Conservation (phyloP, 2,888 invertebrate genomes). For the Drosophila trichaetosa region DNA sequence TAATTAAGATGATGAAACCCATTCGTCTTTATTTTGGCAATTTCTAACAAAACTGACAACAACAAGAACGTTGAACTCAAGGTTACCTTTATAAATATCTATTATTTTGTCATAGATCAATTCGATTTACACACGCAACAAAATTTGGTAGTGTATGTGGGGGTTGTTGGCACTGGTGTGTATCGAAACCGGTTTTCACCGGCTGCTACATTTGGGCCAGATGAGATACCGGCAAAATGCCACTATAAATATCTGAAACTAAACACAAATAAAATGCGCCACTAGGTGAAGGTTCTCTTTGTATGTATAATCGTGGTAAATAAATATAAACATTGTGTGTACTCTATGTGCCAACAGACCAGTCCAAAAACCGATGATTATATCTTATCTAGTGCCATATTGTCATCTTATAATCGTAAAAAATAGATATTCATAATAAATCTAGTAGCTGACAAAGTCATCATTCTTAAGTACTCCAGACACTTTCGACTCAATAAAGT, state of each 20-base stretch:
- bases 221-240: slow-evolving; percentile 26
- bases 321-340: slow-evolving; percentile 7
- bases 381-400: background rate
- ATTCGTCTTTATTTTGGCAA: slow-evolving; percentile 27
- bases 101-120: background rate
- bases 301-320: slow-evolving; percentile 13
- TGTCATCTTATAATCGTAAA: background rate
- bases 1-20: slow-evolving; percentile 59
- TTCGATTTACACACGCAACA: background rate
- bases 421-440: background rate
- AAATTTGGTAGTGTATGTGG: background rate
- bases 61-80: slow-evolving; percentile 9
- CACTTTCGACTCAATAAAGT: background rate
- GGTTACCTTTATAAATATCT: background rate
- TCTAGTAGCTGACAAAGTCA: background rate
- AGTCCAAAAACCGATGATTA: slow-evolving; percentile 7
- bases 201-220: slow-evolving; percentile 13
- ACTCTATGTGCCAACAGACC: background rate
- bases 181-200: slow-evolving; percentile 45
- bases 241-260: slow-evolving; percentile 40
- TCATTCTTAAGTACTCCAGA: background rate
- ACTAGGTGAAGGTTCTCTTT: slow-evolving; percentile 71
- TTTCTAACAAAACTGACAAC: slow-evolving; percentile 17
- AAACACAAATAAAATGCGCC: slow-evolving; percentile 18
- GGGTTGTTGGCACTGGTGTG: slow-evolving; percentile 36